Conservation (phyloP, 2,888 invertebrate genomes). For the Willowsia nigromaculata region DNA sequence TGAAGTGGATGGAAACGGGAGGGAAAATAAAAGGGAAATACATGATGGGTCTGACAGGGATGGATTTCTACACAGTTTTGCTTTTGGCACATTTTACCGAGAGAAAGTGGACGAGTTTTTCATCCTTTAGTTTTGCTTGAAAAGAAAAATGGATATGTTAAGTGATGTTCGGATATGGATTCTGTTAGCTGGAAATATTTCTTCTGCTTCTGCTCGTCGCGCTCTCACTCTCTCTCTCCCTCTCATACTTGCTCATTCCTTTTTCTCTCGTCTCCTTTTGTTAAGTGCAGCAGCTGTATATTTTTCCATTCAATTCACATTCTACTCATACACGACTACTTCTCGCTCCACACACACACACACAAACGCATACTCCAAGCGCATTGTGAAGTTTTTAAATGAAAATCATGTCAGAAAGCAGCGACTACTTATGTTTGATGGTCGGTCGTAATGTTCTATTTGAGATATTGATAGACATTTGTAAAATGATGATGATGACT, state of each 20-base stretch:
- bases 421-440: slow-evolving; percentile 48
- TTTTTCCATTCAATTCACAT: slow-evolving; percentile 62
- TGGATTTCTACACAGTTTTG: slow-evolving; percentile 78
- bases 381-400: slow-evolving; percentile 62
- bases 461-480: slow-evolving; percentile 61
- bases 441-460: slow-evolving; percentile 33
- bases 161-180: slow-evolving; percentile 73
- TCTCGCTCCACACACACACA: not conserved
- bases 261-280: slow-evolving; percentile 61
- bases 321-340: slow-evolving; percentile 15
- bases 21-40: slow-evolving; percentile 74
- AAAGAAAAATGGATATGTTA: slow-evolving; percentile 72
- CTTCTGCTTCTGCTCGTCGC: slow-evolving; percentile 38
- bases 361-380: too few species aligned
- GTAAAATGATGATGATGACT: slow-evolving; percentile 60
- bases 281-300: slow-evolving; percentile 60
- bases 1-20: slow-evolving; percentile 74
- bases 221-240: slow-evolving; percentile 36
- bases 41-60: slow-evolving; percentile 77
- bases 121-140: slow-evolving; percentile 73
- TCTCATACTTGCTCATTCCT: slow-evolving; percentile 48
- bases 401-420: slow-evolving; percentile 66
- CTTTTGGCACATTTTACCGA: slow-evolving; percentile 78
- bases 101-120: slow-evolving; percentile 73
- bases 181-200: slow-evolving; percentile 69